These are phyloP conservation scores for Choloepus didactylus DNA, from an alignment of 2,797 vertebrate species.

Conservation along the genomic window DNA sequence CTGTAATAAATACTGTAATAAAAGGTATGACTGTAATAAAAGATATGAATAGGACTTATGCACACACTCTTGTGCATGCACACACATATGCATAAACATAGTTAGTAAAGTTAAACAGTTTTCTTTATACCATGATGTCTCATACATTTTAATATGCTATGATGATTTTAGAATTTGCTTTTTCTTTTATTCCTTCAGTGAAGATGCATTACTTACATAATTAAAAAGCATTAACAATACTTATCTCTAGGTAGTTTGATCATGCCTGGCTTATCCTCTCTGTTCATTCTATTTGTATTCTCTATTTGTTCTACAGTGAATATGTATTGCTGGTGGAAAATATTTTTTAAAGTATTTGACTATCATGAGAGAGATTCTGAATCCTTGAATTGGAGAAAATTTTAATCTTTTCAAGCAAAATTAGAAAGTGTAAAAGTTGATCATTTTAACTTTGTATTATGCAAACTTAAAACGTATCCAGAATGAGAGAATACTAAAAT, in stretches of 20 bases:
- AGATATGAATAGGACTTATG: background rate
- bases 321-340: background rate
- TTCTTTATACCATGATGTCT: background rate
- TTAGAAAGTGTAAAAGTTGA: background rate
- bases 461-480: background rate
- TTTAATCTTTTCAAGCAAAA: background rate
- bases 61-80: too few species aligned
- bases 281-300: background rate
- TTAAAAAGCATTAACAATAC: background rate
- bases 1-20: background rate
- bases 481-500: background rate
- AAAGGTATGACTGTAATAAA: background rate
- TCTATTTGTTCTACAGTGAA: background rate
- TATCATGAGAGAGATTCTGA: background rate
- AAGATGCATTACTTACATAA: background rate
- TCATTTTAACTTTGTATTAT: background rate
- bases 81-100: background rate
- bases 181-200: background rate
- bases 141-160: background rate
- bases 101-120: background rate
- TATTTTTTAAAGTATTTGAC: background rate
- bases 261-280: background rate
- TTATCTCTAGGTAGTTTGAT: background rate
- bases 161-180: background rate
- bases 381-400: background rate